Evolutionary conservation across 2,888 invertebrate species (phyloP).

Genomic region (Furcula furcula): DNA sequence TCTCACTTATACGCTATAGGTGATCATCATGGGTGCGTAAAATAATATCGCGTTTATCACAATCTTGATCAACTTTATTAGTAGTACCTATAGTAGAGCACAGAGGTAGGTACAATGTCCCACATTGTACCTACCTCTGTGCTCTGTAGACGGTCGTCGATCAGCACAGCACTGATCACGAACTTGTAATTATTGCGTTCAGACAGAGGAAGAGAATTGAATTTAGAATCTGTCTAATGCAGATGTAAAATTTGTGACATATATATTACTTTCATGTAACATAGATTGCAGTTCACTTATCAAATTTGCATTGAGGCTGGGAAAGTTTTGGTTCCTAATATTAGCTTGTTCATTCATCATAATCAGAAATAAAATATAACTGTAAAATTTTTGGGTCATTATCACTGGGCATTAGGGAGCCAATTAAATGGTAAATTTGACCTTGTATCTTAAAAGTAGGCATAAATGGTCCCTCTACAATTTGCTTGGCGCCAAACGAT

Average conservation of each 20-base stretch:
- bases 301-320: conserved; percentile 1
- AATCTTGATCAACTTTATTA: not conserved
- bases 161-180: conserved; percentile 2
- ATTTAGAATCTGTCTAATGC: no score
- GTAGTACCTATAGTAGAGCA: conserved; percentile 1
- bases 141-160: not conserved
- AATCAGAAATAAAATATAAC: conserved; percentile 6
- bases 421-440: no score
- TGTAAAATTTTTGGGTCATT: no score
- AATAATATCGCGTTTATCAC: conserved; percentile 3
- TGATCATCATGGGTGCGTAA: not conserved
- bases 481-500: conserved; percentile 6
- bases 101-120: no score
- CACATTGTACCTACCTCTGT: conserved; percentile 3
- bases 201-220: no score
- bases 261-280: not conserved
- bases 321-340: conserved; percentile 2
- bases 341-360: conserved; percentile 4
- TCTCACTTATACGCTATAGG: conserved; percentile 1
- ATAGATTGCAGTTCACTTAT: conserved; percentile 1
- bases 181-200: not conserved
- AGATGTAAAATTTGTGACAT: not conserved
- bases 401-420: no score
- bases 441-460: no score
- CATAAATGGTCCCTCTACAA: conserved; percentile 1